Evolutionary conservation across 2,888 invertebrate species (phyloP).

Genomic region (Chrysopilus asiliformis): DNA sequence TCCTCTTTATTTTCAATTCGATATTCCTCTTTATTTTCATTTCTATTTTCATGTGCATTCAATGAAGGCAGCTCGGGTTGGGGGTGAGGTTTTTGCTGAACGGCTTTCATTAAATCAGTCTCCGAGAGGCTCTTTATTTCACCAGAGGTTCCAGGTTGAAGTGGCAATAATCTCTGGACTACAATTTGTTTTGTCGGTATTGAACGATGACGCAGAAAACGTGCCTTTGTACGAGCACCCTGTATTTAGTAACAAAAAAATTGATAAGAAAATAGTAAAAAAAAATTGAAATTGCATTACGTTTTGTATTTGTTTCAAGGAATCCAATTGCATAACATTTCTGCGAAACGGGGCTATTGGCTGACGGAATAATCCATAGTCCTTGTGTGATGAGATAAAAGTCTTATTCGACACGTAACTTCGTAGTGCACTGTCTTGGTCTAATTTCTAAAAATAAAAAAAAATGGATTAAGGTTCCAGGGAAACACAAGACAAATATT

Average conservation of each 20-base stretch:
- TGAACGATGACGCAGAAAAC: constrained; percentile 10
- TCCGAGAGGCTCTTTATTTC: constrained; percentile 22
- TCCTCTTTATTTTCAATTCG: constrained; percentile 25
- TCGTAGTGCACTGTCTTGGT: constrained; percentile 21
- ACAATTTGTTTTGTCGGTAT: constrained; percentile 43
- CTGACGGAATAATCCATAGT: constrained; percentile 22
- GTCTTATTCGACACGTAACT: constrained; percentile 25
- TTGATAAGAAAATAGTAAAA: constrained; percentile 2
- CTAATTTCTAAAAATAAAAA: constrained; percentile 13
- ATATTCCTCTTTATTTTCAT: constrained; percentile 23
- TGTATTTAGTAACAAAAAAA: no score
- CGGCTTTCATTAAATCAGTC: constrained; percentile 20
- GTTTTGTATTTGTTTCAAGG: constrained; percentile 9
- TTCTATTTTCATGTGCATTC: constrained; percentile 9
- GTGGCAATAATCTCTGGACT: constrained; percentile 59
- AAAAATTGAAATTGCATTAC: constrained; percentile 1
- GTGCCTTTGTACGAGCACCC: no score
- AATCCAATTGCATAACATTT: constrained; percentile 26
- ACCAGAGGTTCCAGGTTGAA: constrained; percentile 44
- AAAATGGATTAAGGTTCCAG: no score
- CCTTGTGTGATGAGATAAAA: constrained; percentile 14
- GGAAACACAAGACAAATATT: no score
- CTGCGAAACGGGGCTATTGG: constrained; percentile 27
- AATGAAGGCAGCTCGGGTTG: constrained; percentile 11
- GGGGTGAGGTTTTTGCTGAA: constrained; percentile 18